Evolutionary conservation across 2,888 invertebrate species (phyloP), one percentile per base, ranked within the genome.

Genomic region (Sarcophaga variegata): DNA sequence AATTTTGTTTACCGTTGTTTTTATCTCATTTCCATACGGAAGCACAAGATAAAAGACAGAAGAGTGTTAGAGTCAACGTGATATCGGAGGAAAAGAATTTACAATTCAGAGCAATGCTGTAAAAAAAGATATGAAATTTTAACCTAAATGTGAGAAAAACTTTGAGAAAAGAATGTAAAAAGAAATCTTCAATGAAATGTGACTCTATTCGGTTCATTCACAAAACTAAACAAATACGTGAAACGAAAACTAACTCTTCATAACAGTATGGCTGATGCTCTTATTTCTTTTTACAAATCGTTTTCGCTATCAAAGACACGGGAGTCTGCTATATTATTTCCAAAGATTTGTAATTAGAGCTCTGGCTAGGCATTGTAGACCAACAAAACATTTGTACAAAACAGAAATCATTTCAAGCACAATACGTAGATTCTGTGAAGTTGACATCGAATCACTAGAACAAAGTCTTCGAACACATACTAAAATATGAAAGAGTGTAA

Each of bases 11-110:
- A n/a, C n/a, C n/a, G n/a, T n/a, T n/a, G n/a, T 72, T 81, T 11
- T 81, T 63, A 81, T 81, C 77, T 85, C 78, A 85, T 85, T 81
- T 81, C 78, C 81, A 81, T 85, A 81, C 78, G 78, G 37, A 72
- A 83, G 72, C 47, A 69, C 74, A 74, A 77, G 37, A 4, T 27
- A 14, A 27, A 27, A 4, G 27, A 75, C 12, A 67, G 20, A 20
- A 63, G 27, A 8, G 54, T 14, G 27, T 80, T 22, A 11, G 22
- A 49, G 14, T 12, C 22, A 20, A n/a, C 47, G 14, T n/a, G 49
- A 12, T 49, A 8, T 10, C 14, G n/a, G 49, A 70, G 67, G 54
- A 76, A 37, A 45, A 63, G 67, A 81, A 63, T 37, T 20, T 63
- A 60, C 62, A 63, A 63, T 60, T 82, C 17, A n/a, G 12, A 69